Conservation (phyloP, 2,888 invertebrate species). For the Acleris emargana region DNA sequence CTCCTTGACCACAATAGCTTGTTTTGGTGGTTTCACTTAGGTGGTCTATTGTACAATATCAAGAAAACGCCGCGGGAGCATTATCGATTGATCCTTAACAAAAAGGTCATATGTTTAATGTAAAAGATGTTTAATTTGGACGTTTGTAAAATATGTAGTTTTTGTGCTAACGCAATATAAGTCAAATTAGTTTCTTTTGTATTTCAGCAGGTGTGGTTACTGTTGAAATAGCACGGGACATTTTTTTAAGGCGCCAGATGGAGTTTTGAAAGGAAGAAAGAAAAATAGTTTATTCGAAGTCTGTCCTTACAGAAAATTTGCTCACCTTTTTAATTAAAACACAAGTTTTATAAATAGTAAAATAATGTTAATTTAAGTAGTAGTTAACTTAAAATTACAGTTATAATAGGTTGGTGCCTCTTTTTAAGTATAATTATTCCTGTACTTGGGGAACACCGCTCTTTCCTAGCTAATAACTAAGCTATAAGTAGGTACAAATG, state of each 20-base stretch:
- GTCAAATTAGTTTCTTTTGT: constrained; percentile 66
- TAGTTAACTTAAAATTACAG: too few relatives aligned
- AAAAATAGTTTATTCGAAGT: too few relatives aligned
- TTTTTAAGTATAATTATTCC: too few relatives aligned
- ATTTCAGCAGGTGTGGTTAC: constrained; percentile 50
- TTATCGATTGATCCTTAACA: background rate
- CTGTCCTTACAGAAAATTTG: too few relatives aligned
- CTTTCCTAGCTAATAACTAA: too few relatives aligned
- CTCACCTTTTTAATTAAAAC: too few relatives aligned
- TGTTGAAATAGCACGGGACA: constrained; percentile 52
- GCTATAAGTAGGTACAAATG: too few relatives aligned
- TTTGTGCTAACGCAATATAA: constrained; percentile 53
- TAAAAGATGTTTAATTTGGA: background rate
- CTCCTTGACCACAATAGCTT: constrained; percentile 36
- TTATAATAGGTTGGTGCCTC: too few relatives aligned
- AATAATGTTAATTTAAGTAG: too few relatives aligned
- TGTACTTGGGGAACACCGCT: too few relatives aligned
- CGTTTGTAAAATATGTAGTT: background rate
- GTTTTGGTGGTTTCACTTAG: constrained; percentile 48
- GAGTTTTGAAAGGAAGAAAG: background rate
- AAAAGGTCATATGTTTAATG: constrained; percentile 11
- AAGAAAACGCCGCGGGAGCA: constrained; percentile 41
- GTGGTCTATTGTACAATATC: constrained; percentile 60
- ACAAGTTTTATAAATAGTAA: too few relatives aligned
- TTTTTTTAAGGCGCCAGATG: constrained; percentile 29